Evolutionary conservation across 2,888 invertebrate species (phyloP).

Genomic region (Perizoma affinitatum): DNA sequence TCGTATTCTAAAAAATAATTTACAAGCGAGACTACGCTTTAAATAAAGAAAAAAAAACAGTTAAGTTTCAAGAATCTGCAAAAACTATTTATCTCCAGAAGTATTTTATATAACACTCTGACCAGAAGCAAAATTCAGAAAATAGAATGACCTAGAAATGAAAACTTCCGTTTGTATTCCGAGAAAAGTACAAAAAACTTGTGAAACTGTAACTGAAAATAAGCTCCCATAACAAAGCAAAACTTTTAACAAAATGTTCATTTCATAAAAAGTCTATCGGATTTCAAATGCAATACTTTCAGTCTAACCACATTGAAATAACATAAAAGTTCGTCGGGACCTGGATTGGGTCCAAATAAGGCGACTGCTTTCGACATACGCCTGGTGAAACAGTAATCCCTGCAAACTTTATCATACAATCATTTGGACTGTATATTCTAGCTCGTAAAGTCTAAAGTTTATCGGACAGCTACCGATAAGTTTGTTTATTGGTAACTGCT

Average conservation of each 20-base stretch:
- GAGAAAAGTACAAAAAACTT: background rate
- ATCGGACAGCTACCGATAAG: constrained; percentile 38
- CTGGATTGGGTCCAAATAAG: constrained; percentile 81
- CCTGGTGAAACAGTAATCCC: constrained; percentile 58
- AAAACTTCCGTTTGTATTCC: too few relatives aligned
- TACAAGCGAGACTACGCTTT: too few relatives aligned
- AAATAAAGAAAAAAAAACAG: too few relatives aligned
- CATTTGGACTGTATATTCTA: constrained; percentile 41
- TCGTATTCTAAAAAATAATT: too few relatives aligned
- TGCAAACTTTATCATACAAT: constrained; percentile 46
- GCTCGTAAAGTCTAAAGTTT: constrained; percentile 50
- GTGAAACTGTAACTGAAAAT: background rate
- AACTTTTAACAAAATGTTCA: constrained; percentile 28
- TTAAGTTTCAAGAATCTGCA: too few relatives aligned
- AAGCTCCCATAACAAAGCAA: constrained; percentile 4
- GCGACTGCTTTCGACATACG: constrained; percentile 78
- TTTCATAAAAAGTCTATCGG: constrained; percentile 45
- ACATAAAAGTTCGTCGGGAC: constrained; percentile 75
- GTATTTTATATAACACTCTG: too few relatives aligned
- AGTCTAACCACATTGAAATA: constrained; percentile 78
- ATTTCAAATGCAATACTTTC: constrained; percentile 61
- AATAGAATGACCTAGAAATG: too few relatives aligned
- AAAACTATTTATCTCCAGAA: too few relatives aligned
- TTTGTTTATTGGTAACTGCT: constrained; percentile 59
- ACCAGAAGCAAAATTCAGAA: too few relatives aligned